A percentile compares a stretch with the other conserved stretches of the same genome.
Conservation (phyloP, 2,888 invertebrate genomes). For the Xestia rhomboidea region DNA sequence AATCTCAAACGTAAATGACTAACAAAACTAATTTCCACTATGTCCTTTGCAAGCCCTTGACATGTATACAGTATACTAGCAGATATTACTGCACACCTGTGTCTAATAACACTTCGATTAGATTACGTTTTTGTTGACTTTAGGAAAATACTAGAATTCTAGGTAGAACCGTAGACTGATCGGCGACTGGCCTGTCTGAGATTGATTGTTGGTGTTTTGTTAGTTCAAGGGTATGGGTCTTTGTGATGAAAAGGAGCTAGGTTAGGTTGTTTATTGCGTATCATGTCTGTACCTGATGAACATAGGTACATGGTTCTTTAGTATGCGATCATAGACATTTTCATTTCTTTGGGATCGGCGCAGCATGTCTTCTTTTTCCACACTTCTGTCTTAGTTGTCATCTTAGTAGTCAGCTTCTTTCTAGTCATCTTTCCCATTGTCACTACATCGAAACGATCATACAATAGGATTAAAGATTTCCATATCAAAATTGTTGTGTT, state of each 20-base stretch:
- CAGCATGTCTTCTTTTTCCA: not conserved
- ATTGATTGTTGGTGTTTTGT: slow-evolving; percentile 29
- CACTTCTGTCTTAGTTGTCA: too few relatives aligned
- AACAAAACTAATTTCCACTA: slow-evolving; percentile 56
- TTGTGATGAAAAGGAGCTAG: slow-evolving; percentile 19
- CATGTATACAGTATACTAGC: slow-evolving; percentile 43
- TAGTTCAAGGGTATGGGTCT: slow-evolving; percentile 49
- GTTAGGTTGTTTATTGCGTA: slow-evolving; percentile 3
- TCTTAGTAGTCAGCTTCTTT: not conserved
- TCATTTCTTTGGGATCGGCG: not conserved
- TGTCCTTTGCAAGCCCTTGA: slow-evolving; percentile 66
- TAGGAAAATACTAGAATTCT: slow-evolving; percentile 49
- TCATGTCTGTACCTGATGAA: not conserved
- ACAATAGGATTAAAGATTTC: not conserved
- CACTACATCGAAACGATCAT: not conserved
- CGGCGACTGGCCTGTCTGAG: slow-evolving; percentile 50
- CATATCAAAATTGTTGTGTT: not conserved
- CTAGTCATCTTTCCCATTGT: not conserved
- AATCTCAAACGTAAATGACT: slow-evolving; percentile 55
- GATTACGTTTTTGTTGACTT: slow-evolving; percentile 58
- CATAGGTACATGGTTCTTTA: not conserved
- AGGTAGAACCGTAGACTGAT: slow-evolving; percentile 38
- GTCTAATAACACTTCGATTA: slow-evolving; percentile 63
- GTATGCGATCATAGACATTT: not conserved
- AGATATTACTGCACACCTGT: slow-evolving; percentile 65